Evolutionary conservation across 1,140 invertebrate genomes (phyloP), one percentile per base, ranked within the genome.

Genomic region (Scaptodrosophila lebanonensis): DNA sequence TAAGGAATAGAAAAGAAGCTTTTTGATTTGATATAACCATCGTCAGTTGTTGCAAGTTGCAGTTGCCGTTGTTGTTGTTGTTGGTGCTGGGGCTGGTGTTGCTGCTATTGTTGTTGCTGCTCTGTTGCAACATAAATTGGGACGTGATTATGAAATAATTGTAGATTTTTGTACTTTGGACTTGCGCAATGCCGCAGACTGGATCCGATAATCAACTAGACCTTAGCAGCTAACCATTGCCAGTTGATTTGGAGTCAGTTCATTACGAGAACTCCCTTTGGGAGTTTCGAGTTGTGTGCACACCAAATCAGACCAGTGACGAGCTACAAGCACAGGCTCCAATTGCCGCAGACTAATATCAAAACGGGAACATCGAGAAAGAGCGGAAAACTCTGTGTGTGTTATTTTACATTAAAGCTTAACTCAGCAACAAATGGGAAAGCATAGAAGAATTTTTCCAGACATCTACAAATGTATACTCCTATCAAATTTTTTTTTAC

Each of bases 121-220:
- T 79, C 72, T 43, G 44, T 53, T 48, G 62, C 51, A 50, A 77
- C 72, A 77, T 79, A 77, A 77, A 77, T 77, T 77, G 75, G 73
- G 68, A 77, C 73, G 75, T 77, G 68, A 77, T 77, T 77, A 77
- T 82, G 73, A 77, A 77, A 77, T 77, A 77, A 77, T 77, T 77
- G 68, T 68, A 69, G 53, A 58, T 64, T 68, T 71, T 63, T 47
- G 64, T 68, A 65, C 75, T 58, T 79, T 57, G 51, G 48, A 61
- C 66, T 70, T 76, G 72, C 67, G 54, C 67, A 79, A 76, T 50
- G 52, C 27, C 45, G 18, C 43, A 32, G 49, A 54, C 22, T 54
- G 60, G 33, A 25, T 44, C 35, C 44, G 35, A 2, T 22, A 22
- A 27, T 25, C 22, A 25, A 8, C 8, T 25, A 25, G 22, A n/a